phyloP scores from a whole-genome alignment of 2,888 invertebrate genomes.

The Pterobdella sp. region DNA sequence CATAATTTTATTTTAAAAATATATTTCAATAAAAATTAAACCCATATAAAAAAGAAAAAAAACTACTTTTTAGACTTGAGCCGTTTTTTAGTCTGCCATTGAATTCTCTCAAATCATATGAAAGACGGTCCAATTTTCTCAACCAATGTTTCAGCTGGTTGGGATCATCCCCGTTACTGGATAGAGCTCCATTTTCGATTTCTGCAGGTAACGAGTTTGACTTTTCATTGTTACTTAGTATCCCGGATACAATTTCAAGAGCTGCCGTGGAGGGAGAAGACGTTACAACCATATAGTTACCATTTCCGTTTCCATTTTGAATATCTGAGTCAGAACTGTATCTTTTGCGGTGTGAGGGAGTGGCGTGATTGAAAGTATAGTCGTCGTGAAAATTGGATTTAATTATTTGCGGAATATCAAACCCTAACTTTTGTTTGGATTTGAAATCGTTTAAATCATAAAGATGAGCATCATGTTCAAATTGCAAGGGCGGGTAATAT shows the following conservation, averaged over 20 bases:
- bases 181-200: constrained; percentile 37
- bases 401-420: too few relatives aligned
- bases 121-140: constrained; percentile 49
- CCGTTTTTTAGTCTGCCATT: constrained; percentile 27
- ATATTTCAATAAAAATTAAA: too few relatives aligned
- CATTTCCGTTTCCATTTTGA: constrained; percentile 18
- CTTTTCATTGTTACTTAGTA: constrained; percentile 11
- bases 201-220: constrained; percentile 42
- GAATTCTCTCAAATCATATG: constrained; percentile 52
- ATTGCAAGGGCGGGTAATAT: constrained; percentile 21
- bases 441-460: background rate
- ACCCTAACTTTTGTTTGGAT: background rate
- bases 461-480: background rate
- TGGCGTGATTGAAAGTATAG: background rate
- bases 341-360: constrained; percentile 14
- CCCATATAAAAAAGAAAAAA: background rate
- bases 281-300: constrained; percentile 6
- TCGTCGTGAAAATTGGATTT: background rate
- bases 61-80: constrained; percentile 7
- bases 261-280: constrained; percentile 18
- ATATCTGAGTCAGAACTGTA: constrained; percentile 87
- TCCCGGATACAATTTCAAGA: background rate
- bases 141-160: constrained; percentile 47
- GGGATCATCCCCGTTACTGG: constrained; percentile 40
- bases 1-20: constrained; percentile 7